Evolutionary conservation across 2,113 vertebrate species (phyloP).

Genomic region (Dromiciops gliroides): DNA sequence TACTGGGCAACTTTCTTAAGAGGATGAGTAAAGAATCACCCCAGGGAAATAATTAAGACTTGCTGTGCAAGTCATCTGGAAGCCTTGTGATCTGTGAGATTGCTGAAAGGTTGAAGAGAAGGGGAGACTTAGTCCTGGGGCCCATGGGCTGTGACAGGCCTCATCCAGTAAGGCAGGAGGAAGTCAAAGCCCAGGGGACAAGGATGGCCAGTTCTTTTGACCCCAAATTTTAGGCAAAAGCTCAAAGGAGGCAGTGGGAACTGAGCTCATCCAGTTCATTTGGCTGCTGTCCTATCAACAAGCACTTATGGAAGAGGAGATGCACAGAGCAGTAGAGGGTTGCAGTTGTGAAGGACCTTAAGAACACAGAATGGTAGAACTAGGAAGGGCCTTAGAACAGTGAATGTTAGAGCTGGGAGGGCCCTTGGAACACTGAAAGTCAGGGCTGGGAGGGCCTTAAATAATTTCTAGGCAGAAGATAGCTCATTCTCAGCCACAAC

Average conservation of each 20-base stretch:
- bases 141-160: background rate
- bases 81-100: background rate
- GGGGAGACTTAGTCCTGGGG: background rate
- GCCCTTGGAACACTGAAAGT: background rate
- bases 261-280: background rate
- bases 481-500: background rate
- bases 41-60: background rate
- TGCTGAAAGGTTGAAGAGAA: background rate
- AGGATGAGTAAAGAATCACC: background rate
- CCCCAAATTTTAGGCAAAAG: background rate
- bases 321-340: too few species aligned
- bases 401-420: background rate
- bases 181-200: background rate
- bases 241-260: background rate
- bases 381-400: background rate
- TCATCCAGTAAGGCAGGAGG: background rate
- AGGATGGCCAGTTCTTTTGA: background rate
- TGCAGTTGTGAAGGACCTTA: too few species aligned
- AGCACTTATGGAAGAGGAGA: too few species aligned
- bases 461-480: background rate
- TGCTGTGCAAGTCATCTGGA: background rate
- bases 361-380: background rate
- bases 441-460: background rate
- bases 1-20: too few species aligned
- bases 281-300: background rate